Conservation (phyloP, 2,797 vertebrate species). For the Danio jaintianensis region DNA sequence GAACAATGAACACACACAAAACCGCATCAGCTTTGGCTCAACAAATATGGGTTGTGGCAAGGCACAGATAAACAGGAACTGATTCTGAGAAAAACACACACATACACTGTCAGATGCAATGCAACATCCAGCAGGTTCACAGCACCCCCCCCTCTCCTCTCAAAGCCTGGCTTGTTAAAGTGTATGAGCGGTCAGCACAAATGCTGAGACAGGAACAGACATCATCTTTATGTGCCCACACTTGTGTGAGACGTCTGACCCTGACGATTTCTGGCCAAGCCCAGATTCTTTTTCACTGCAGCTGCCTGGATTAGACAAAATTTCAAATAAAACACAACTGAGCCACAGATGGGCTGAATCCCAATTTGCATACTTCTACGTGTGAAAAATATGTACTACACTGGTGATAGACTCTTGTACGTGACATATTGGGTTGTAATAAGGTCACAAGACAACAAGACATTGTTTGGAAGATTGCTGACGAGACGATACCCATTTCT, state of each 20-base stretch:
- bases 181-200: constrained; percentile 1
- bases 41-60: constrained; percentile 62
- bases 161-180: constrained; percentile 58
- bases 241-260: neutral
- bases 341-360: neutral
- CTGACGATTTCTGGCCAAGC: neutral
- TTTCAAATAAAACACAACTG: constrained; percentile 13
- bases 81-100: constrained; percentile 57
- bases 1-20: constrained; percentile 42
- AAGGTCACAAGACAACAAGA: neutral
- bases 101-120: constrained; percentile 9
- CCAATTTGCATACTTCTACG: neutral
- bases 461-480: neutral
- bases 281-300: constrained; percentile 1
- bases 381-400: neutral
- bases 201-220: constrained; percentile 13
- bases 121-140: constrained; percentile 33
- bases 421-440: neutral
- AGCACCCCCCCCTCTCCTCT: constrained; percentile 45
- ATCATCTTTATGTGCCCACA: neutral
- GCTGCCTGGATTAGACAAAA: constrained; percentile 7
- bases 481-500: neutral
- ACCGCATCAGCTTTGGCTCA: constrained; percentile 65
- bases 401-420: neutral
- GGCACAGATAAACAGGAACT: constrained; percentile 62